Base-by-base conservation (phyloP, 2,113 vertebrate species). In the Ceyx margarethae region DNA sequence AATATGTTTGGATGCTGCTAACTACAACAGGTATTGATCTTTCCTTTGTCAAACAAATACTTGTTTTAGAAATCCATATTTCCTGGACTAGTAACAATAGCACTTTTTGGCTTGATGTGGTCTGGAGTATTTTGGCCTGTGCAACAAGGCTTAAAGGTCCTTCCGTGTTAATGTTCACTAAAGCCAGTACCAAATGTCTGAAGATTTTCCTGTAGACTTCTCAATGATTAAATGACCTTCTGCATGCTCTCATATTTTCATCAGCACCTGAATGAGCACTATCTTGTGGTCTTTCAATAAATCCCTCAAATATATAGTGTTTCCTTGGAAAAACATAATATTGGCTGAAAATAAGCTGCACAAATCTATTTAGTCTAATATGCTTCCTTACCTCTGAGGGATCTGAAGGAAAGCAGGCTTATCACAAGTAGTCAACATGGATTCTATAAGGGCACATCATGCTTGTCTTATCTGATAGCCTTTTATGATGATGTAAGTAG, bases 21-120 rank as follows among this genome's bases (percentile, higher is more conserved):
- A n/a, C 20, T 60, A 10, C 31, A 53, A n/a, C 0, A 3, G 15
- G 5, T 19, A 73, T 6, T 76, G 6, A 48, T 3, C 1, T 76
- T 37, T 46, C 15, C 2, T 66, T 80, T 42, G 22, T 9, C 72
- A 79, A 78, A 65, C 6, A 60, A 81, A 19, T 69, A 18, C 54
- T 87, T 67, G 8, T 2, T 81, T 73, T 45, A 86, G 23, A 69
- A 80, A 54, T 51, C 14, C 46, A 1, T 62, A 11, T 62, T 82
- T 66, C 5, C 23, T 50, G 8, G 6, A 33, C 16, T 13, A 53
- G 10, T 22, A 61, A 10, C 3, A 85, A 9, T 13, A 68, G 3
- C 1, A 35, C 23, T 61, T 76, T 92, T 90, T n/a, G 3, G 16
- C 22, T 85, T 66, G 42, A 48, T 65, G 10, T 50, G 5, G 2